A percentile compares a stretch with the other conserved stretches of the same genome.
These are phyloP conservation scores for Strigamia crassipes DNA, from an alignment of 2,888 invertebrate species.

Conservation along the genomic window DNA sequence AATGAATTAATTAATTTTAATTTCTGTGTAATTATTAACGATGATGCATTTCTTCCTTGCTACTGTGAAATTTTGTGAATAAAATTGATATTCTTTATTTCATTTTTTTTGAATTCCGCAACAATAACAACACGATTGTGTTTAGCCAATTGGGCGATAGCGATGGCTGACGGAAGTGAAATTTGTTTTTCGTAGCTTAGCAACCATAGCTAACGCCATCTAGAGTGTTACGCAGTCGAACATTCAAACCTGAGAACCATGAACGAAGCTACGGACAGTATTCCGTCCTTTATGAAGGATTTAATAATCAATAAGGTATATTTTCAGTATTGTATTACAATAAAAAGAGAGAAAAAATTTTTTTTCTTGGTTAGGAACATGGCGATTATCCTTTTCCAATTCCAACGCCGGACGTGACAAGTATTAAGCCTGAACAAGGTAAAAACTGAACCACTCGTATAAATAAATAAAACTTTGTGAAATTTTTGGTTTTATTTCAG, in stretches of 20 bases:
- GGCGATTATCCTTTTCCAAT: not conserved
- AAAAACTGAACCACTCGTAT: not conserved
- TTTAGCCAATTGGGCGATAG: too few relatives aligned
- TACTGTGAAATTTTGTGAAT: not conserved
- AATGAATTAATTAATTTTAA: too few relatives aligned
- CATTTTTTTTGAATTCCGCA: not conserved
- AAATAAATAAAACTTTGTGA: not conserved
- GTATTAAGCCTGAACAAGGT: not conserved
- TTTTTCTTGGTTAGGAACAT: not conserved
- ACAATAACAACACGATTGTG: too few relatives aligned
- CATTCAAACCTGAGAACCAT: not conserved
- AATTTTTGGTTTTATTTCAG: constrained; percentile 60
- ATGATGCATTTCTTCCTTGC: too few relatives aligned
- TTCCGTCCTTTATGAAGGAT: constrained; percentile 7
- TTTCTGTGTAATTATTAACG: too few relatives aligned
- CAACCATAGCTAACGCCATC: not conserved
- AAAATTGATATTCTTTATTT: not conserved
- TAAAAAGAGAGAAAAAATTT: too few relatives aligned
- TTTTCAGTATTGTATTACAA: not conserved
- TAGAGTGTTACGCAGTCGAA: not conserved
- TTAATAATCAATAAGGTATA: not conserved
- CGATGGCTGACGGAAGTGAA: too few relatives aligned
- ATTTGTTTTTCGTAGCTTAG: not conserved
- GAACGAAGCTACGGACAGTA: not conserved
- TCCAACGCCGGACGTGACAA: not conserved